Evolutionary conservation across 1,140 invertebrate genomes (phyloP), one percentile per base, ranked within the genome.

Genomic region (Sarcophaga bullata): DNA sequence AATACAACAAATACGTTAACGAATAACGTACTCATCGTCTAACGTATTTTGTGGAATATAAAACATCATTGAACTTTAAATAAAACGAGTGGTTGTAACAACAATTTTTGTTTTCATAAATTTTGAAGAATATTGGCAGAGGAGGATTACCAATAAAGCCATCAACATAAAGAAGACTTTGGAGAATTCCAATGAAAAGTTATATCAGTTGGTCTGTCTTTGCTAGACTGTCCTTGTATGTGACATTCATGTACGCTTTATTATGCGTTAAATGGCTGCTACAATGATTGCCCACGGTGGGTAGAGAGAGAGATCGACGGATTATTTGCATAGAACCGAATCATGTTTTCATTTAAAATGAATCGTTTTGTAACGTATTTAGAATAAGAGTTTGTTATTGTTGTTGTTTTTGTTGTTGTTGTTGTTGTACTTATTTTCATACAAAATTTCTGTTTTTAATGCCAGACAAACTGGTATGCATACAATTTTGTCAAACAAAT

Each of bases 81-180:
- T 37, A 4, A 37, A 37, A 37, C 1, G 25, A 37, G 25, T 2
- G 4, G 25, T 37, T 37, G 25, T 37, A 37, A 37, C 25, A 37
- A 37, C 25, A 68, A 68, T 81, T 81, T 37, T 68, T 81, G 19
- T 80, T 62, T 81, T 81, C 80, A 68, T 49, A 68, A 72, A 37
- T 54, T 81, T 17, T 49, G 37, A 19, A 47, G 15, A 72, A 11
- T 68, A 49, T 17, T 58, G 25, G 6, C 19, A 81, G 52, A 81
- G 25, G 25, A 37, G 25, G 80, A 81, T 81, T 81, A 81, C 52
- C 54, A 72, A 81, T 81, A 81, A 81, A 62, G 19, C 80, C 37
- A 81, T 62, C 80, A 81, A 68, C 80, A 81, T 15, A 62, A 68
- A 48, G 54, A 17, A 48, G 80, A 37, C 80, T 81, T 68, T 47